Evolutionary conservation across 2,888 invertebrate genomes (phyloP).

Genomic region (Drosophila niveifrons): DNA sequence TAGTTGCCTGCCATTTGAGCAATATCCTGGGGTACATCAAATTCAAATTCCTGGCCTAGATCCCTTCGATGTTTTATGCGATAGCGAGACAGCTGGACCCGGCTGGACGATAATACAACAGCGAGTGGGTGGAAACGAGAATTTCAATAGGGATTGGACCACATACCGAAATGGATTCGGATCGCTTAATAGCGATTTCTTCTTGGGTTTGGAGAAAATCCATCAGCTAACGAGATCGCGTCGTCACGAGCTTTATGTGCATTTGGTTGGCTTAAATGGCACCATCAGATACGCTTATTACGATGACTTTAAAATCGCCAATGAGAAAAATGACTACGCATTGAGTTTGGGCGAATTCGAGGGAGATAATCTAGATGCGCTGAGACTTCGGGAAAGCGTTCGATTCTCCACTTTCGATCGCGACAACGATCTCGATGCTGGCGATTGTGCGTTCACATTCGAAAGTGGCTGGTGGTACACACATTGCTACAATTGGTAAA

Average conservation of each 20-base stretch:
- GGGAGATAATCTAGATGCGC: too few species aligned
- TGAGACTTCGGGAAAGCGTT: too few species aligned
- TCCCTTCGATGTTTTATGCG: constrained; percentile 4
- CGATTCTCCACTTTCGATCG: too few species aligned
- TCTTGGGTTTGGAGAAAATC: constrained; percentile 22
- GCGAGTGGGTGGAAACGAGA: neutral
- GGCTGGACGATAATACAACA: constrained; percentile 18
- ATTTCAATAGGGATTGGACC: constrained; percentile 2
- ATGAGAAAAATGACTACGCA: too few species aligned
- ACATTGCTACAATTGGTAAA: too few species aligned
- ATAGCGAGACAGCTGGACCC: constrained; percentile 7
- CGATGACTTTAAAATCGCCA: too few species aligned
- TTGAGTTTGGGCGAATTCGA: too few species aligned
- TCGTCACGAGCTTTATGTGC: constrained; percentile 8
- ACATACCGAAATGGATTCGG: constrained; percentile 11
- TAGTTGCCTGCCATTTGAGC: neutral
- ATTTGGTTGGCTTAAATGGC: neutral
- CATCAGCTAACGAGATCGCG: constrained; percentile 7
- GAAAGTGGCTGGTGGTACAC: too few species aligned
- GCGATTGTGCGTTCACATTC: too few species aligned
- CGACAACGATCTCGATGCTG: too few species aligned
- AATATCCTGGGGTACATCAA: neutral
- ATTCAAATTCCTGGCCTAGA: neutral
- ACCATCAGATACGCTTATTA: too few species aligned
- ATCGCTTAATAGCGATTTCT: constrained; percentile 2